Conservation (phyloP, 2,888 invertebrate genomes). For the Amorpha juglandis region DNA sequence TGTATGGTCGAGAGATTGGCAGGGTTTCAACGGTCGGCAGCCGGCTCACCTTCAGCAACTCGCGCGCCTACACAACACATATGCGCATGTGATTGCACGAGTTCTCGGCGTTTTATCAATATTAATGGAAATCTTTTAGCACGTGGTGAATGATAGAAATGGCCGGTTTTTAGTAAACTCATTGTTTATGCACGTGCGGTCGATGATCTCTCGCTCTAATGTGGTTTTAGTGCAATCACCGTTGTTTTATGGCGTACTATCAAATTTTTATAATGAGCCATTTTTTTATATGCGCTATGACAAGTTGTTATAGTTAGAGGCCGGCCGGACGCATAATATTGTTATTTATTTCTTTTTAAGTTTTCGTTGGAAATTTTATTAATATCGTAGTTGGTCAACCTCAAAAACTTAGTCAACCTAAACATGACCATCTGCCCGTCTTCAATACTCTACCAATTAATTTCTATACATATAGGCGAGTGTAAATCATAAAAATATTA, state of each 20-base stretch:
- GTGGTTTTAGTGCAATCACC: conserved; percentile 9
- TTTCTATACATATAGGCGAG: too few relatives aligned
- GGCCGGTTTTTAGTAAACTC: neutral
- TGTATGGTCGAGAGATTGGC: conserved; percentile 64
- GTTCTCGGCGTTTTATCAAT: conserved; percentile 36
- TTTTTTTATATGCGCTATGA: conserved; percentile 13
- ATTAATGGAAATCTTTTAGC: conserved; percentile 30
- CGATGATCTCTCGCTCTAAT: conserved; percentile 8
- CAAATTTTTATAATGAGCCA: conserved; percentile 17
- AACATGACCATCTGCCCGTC: too few relatives aligned
- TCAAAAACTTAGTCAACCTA: too few relatives aligned
- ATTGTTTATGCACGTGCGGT: conserved; percentile 3
- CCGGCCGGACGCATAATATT: too few relatives aligned
- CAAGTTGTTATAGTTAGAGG: neutral
- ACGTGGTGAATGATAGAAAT: conserved; percentile 27
- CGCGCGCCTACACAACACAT: conserved; percentile 38
- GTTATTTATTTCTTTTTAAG: too few relatives aligned
- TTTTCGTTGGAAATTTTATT: too few relatives aligned
- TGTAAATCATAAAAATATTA: too few relatives aligned
- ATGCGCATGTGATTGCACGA: conserved; percentile 32
- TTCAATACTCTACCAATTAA: too few relatives aligned
- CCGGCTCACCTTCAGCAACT: conserved; percentile 71
- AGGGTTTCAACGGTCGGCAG: conserved; percentile 61
- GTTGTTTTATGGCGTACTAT: conserved; percentile 13
- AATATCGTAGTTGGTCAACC: too few relatives aligned